Evolutionary conservation across 2,888 invertebrate genomes (phyloP).

Genomic region (Eupithecia abbreviata): DNA sequence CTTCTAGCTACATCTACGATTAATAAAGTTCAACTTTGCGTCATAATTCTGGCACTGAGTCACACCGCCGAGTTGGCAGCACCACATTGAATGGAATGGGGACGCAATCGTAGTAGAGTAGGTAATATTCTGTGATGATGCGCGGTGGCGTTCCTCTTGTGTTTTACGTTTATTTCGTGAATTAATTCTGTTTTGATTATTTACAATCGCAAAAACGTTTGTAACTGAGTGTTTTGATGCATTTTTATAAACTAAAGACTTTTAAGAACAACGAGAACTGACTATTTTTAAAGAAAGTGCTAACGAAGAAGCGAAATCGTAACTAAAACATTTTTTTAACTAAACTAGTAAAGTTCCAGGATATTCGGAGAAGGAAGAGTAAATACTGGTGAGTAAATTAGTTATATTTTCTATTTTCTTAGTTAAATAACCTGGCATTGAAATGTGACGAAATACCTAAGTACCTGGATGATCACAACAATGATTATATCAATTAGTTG

Average conservation of each 20-base stretch:
- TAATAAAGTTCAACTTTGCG: neutral
- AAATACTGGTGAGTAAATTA: constrained; percentile 38
- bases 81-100: constrained; percentile 37
- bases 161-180: constrained; percentile 60
- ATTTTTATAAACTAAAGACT: constrained; percentile 23
- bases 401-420: constrained; percentile 30
- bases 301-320: constrained; percentile 30
- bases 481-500: constrained; percentile 37
- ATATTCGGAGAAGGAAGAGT: constrained; percentile 29
- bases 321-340: constrained; percentile 39
- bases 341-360: constrained; percentile 27
- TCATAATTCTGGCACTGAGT: neutral
- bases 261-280: constrained; percentile 13
- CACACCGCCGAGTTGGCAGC: constrained; percentile 26
- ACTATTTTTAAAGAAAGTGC: constrained; percentile 29
- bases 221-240: constrained; percentile 34
- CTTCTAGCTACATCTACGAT: neutral
- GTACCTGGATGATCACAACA: constrained; percentile 32
- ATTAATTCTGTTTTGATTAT: constrained; percentile 44
- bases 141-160: constrained; percentile 63
- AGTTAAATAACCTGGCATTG: constrained; percentile 17
- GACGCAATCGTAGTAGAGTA: constrained; percentile 32
- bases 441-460: constrained; percentile 1
- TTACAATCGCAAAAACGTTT: constrained; percentile 34
- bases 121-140: constrained; percentile 67